Percentiles rank a stretch among this genome's conserved stretches.
Evolutionary conservation across 2,113 vertebrate genomes (phyloP).

Genomic region (Microtus montanus): DNA sequence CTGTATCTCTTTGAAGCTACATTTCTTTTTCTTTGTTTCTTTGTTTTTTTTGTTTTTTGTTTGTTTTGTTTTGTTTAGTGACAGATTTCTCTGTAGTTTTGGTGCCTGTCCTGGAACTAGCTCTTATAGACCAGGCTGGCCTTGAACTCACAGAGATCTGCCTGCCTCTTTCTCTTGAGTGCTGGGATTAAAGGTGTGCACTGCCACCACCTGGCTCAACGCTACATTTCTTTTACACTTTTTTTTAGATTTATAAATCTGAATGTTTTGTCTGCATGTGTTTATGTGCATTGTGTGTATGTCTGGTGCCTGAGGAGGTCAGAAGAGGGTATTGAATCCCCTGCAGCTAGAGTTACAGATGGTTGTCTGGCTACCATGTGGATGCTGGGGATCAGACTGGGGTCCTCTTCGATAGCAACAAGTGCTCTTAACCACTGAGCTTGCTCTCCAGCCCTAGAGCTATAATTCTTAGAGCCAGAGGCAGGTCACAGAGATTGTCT

Average conservation of each 20-base stretch:
- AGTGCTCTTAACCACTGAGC: not conserved
- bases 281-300: not conserved
- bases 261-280: not conserved
- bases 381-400: not conserved
- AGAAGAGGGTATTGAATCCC: not conserved
- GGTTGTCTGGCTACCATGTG: not conserved
- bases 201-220: too few species aligned
- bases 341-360: not conserved
- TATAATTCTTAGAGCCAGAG: not conserved
- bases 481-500: not conserved
- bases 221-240: not conserved
- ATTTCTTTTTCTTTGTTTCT: not conserved
- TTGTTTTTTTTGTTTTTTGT: too few species aligned
- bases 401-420: not conserved
- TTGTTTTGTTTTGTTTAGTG: too few species aligned
- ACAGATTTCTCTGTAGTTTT: too few species aligned
- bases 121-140: too few species aligned
- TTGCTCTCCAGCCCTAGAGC: not conserved
- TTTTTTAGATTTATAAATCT: not conserved
- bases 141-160: too few species aligned
- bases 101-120: too few species aligned
- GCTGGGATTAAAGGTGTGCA: too few species aligned
- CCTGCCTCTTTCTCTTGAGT: too few species aligned
- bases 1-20: not conserved
- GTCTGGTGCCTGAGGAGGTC: not conserved